Evolutionary conservation across 2,797 vertebrate genomes (phyloP), one percentile per base, ranked within the genome.

Genomic region (Lateolabrax maculatus): DNA sequence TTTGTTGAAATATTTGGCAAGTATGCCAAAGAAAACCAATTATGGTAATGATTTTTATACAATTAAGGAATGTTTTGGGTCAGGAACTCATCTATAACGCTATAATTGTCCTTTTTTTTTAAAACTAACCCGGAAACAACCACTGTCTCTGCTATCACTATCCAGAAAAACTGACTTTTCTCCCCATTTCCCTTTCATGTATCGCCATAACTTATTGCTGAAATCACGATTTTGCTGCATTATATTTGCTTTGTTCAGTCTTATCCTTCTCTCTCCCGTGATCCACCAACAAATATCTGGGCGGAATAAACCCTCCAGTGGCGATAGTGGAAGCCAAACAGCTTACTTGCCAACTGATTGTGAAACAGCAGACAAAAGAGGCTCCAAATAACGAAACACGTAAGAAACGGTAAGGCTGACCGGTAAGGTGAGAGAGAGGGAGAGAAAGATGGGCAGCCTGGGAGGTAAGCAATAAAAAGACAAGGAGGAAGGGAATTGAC

Each of bases 241-340:
- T 60, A 46, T 57, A 48, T 84, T 79, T 79, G 65, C 23, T 77
- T 81, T 84, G 66, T 81, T 81, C 46, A 13, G 61, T 66, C 65
- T 79, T 63, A 77, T 80, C 74, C 57, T 60, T 57, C 10, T 0
- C 10, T 0, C 41, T 56, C 7, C 34, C n/a, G 5, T 68, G 69
- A 84, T 85, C 71, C 73, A 49, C 2, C 3, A 61, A 78, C 52
- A 91, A 79, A 89, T 87, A 77, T 85, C 53, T 25, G 13, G 71
- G 62, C 48, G 61, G 62, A 73, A 84, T 78, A 73, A 79, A 86
- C 84, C 81, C 76, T 61, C 46, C 36, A 18, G 68, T n/a, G 44
- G 44, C 77, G 66, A 84, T 44, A 72, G 82, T 67, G 63, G 55
- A 68, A 78, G 68, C 74, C 65, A 75, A 86, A 83, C 16, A 34